phyloP scores from a whole-genome alignment of 2,113 vertebrate species.

The Pterocles gutturalis region DNA sequence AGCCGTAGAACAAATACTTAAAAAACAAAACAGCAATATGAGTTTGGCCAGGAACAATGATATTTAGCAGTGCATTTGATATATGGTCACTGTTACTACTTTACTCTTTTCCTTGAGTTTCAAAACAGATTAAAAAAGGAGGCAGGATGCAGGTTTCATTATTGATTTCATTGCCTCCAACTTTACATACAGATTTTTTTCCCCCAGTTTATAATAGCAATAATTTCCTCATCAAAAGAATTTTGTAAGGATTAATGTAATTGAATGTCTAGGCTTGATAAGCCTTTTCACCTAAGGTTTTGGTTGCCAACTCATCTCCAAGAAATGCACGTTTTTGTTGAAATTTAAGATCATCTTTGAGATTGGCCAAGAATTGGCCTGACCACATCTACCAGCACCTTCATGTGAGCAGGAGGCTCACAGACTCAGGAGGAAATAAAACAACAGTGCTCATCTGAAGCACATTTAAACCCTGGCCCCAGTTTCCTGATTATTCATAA shows the following conservation, averaged over 20 bases:
- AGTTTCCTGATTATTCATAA: not conserved
- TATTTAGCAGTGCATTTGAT: constrained; percentile 4
- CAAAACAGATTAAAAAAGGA: not conserved
- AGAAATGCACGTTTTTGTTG: not conserved
- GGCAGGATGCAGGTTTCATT: not conserved
- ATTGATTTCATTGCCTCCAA: constrained; percentile 18
- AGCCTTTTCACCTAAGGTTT: not conserved
- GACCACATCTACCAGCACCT: not conserved
- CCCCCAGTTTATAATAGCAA: not conserved
- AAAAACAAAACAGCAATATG: not conserved
- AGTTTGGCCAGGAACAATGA: not conserved
- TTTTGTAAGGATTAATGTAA: constrained; percentile 2
- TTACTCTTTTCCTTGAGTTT: constrained; percentile 35
- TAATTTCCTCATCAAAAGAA: constrained; percentile 30
- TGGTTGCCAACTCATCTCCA: not conserved
- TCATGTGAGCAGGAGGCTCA: not conserved
- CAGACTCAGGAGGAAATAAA: not conserved
- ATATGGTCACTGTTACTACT: not conserved
- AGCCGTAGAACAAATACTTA: constrained; percentile 15
- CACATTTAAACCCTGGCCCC: not conserved
- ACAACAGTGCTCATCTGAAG: not conserved
- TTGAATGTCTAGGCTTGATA: not conserved
- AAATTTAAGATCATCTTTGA: not conserved
- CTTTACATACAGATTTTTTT: not conserved
- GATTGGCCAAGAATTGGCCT: not conserved